Evolutionary conservation across 2,888 invertebrate genomes (phyloP).

Genomic region (Disparrhopalites patrizii): DNA sequence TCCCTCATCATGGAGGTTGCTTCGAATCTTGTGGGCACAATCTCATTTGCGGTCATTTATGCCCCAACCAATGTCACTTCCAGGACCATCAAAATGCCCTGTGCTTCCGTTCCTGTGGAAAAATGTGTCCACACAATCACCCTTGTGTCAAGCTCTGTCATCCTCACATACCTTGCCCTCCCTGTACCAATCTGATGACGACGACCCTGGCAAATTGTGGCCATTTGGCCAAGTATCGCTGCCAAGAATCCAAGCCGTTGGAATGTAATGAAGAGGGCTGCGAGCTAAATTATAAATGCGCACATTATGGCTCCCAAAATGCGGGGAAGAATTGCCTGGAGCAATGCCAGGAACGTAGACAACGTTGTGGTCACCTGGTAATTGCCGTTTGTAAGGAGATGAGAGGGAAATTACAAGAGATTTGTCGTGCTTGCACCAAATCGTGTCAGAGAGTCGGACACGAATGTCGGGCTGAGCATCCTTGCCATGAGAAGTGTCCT

Average conservation of each 20-base stretch:
- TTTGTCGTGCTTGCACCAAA: background rate
- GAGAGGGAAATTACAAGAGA: background rate
- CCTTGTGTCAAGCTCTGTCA: background rate
- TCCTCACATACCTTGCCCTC: background rate
- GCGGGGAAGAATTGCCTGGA: too few species aligned
- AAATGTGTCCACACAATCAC: background rate
- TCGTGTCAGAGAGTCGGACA: background rate
- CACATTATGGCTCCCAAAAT: background rate
- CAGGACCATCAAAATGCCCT: too few species aligned
- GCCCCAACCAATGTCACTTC: too few species aligned
- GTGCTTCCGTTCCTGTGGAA: background rate
- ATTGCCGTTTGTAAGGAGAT: background rate
- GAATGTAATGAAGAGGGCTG: background rate
- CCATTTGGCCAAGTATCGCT: too few species aligned
- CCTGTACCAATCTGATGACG: background rate
- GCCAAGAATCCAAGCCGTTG: background rate
- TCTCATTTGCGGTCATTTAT: too few species aligned
- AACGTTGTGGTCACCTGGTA: background rate
- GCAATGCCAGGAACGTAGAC: background rate
- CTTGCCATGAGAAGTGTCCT: background rate
- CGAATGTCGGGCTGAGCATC: background rate
- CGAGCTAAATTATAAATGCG: background rate
- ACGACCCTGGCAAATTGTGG: background rate
- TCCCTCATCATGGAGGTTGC: too few species aligned
- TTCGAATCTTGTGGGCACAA: too few species aligned